Evolutionary conservation across 2,797 vertebrate genomes (phyloP), one percentile per base, ranked within the genome.

Genomic region (Bradypus variegatus): DNA sequence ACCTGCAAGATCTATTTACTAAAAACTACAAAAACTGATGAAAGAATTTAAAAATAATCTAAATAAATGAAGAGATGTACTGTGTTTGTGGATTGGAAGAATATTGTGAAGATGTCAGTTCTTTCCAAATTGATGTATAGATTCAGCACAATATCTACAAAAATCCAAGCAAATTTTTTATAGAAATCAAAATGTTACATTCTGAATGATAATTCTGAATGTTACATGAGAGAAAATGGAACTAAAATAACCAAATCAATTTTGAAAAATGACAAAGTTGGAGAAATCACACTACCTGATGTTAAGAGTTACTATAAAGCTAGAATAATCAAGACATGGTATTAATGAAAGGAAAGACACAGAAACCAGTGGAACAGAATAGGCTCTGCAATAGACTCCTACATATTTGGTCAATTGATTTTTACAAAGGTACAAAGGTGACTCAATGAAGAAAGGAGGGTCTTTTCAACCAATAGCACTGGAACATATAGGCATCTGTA

Each of bases 1-100:
- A 50, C n/a, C 29, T 88, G 8, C 10, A 90, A 55, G 85, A 38
- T 92, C 50, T 78, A 11, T 72, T 80, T 13, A 9, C 64, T 84
- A 86, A 92, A 82, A 86, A 87, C 18, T 72, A 80, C 11, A 89
- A 91, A 95, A 87, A 48, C 18, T 27, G 3, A 75, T 29, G 33
- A 87, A 93, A 77, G 19, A 85, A 83, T 72, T 50, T 91, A n/a
- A 80, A 36, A 78, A 79, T n/a, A 81, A 80, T 3, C n/a, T 29
- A 75, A 50, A 48, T 58, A 65, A 88, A 23, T 21, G 2, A 21
- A 90, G 36, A 86, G 8, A 62, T 38, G 29, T 50, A 60, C 33
- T n/a, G 3, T 80, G 7, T 65, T 65, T 19, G n/a, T 64, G 31
- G 27, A 75, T 48, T 89, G 33, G 36, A 87, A 78, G 33, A 88